Conservation (phyloP, 2,797 vertebrate genomes). For the Knipowitschia caucasica region DNA sequence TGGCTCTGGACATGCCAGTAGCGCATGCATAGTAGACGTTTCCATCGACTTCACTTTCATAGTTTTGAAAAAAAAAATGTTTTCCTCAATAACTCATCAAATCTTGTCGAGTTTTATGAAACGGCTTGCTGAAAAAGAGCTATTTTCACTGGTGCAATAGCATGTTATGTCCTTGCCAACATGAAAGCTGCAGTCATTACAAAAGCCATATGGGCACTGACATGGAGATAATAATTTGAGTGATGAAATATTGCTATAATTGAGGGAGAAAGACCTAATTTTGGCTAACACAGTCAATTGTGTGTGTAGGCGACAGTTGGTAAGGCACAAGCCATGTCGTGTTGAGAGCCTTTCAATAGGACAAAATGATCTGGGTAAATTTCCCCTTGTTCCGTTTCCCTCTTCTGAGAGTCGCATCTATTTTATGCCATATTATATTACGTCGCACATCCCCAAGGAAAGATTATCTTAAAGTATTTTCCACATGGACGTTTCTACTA, state of each 20-base stretch:
- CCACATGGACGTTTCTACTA: slow-evolving; percentile 42
- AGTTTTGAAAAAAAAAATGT: slow-evolving; percentile 22
- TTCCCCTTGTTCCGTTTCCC: slow-evolving; percentile 28
- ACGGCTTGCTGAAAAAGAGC: slow-evolving; percentile 30
- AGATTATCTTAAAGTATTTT: slow-evolving; percentile 63
- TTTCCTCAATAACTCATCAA: slow-evolving; percentile 27
- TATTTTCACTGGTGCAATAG: slow-evolving; percentile 36
- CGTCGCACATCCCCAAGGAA: slow-evolving; percentile 48
- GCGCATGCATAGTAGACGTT: slow-evolving; percentile 20
- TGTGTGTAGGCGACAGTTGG: slow-evolving; percentile 34
- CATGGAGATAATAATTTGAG: slow-evolving; percentile 62
- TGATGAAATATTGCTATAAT: slow-evolving; percentile 53
- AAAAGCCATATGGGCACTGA: slow-evolving; percentile 61
- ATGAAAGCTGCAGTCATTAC: slow-evolving; percentile 30
- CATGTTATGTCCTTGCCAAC: slow-evolving; percentile 31
- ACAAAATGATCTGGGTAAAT: slow-evolving; percentile 28
- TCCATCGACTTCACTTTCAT: slow-evolving; percentile 24
- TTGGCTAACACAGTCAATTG: slow-evolving; percentile 47
- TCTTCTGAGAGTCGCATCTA: slow-evolving; percentile 35
- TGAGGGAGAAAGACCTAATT: slow-evolving; percentile 56
- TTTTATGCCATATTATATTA: slow-evolving; percentile 48
- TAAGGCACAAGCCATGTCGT: slow-evolving; percentile 32
- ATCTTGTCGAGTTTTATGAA: slow-evolving; percentile 6
- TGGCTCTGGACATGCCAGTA: slow-evolving; percentile 28
- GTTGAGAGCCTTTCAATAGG: slow-evolving; percentile 32